These are phyloP conservation scores for Otus sunia DNA, from an alignment of 2,113 vertebrate genomes.

Conservation along the genomic window DNA sequence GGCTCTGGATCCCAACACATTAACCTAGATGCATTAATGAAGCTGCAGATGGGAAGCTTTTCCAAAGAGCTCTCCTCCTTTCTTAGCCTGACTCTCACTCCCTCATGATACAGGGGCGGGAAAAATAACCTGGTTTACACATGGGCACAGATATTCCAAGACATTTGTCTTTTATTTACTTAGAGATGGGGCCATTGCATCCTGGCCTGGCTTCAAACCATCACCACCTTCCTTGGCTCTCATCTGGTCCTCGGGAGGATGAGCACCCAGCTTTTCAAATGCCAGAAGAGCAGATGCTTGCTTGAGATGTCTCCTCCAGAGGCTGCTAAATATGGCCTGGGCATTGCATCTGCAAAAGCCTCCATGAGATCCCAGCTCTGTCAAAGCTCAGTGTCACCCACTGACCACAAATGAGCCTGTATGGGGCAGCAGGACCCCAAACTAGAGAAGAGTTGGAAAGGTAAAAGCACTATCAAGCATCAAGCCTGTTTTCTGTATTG, in stretches of 20 bases:
- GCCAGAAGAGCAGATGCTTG: not conserved
- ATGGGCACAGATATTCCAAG: not conserved
- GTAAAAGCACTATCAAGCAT: fast-evolving
- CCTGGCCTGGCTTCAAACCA: not conserved
- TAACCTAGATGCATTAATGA: not conserved
- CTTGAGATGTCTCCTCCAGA: not conserved
- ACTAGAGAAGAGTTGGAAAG: not conserved
- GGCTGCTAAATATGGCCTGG: not conserved
- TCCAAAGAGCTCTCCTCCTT: not conserved
- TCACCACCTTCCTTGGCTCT: not conserved
- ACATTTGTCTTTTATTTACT: not conserved
- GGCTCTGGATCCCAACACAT: not conserved
- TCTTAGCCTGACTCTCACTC: not conserved
- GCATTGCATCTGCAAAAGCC: not conserved
- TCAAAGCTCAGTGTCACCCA: not conserved
- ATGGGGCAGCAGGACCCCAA: not conserved
- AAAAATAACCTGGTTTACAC: not conserved
- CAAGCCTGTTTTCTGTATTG: not conserved
- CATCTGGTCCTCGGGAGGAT: fast-evolving
- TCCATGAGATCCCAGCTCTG: not conserved
- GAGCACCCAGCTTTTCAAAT: fast-evolving
- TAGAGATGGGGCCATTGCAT: not conserved
- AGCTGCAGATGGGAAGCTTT: not conserved
- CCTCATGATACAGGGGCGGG: not conserved
- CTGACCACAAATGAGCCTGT: not conserved